phyloP scores from a whole-genome alignment of 2,113 vertebrate genomes.

The Mus pahari region DNA sequence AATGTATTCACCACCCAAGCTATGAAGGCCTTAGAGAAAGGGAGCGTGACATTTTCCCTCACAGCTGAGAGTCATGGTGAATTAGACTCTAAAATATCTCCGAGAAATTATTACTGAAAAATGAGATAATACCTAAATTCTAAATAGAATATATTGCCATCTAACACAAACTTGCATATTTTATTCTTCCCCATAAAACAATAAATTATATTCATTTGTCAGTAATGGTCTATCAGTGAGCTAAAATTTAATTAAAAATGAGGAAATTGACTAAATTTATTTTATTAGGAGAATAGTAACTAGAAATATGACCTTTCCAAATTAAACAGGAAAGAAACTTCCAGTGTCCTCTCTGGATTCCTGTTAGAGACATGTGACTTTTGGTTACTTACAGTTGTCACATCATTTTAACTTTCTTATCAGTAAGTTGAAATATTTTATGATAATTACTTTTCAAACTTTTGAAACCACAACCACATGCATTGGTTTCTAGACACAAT shows the following conservation, averaged over 20 bases:
- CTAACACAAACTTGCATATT: slow-evolving; percentile 63
- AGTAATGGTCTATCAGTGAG: slow-evolving; percentile 60
- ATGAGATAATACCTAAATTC: slow-evolving; percentile 41
- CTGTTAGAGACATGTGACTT: background rate
- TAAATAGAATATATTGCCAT: slow-evolving; percentile 51
- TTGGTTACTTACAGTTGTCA: slow-evolving; percentile 13
- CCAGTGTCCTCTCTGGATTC: slow-evolving; percentile 2
- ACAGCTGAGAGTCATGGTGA: slow-evolving; percentile 54
- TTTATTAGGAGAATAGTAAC: slow-evolving; percentile 57
- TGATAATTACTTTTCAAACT: background rate
- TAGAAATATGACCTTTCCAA: slow-evolving; percentile 65
- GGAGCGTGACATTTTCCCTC: slow-evolving; percentile 43
- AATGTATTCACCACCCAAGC: slow-evolving; percentile 46
- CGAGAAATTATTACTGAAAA: slow-evolving; percentile 72
- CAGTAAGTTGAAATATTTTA: slow-evolving; percentile 49
- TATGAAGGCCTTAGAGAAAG: slow-evolving; percentile 31
- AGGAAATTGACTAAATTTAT: slow-evolving; percentile 63
- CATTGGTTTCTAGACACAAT: background rate
- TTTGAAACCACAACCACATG: background rate
- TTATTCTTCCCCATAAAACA: slow-evolving; percentile 66
- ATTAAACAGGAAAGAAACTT: slow-evolving; percentile 37
- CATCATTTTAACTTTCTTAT: background rate
- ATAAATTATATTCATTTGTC: slow-evolving; percentile 65
- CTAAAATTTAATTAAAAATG: slow-evolving; percentile 76
- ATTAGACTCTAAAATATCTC: slow-evolving; percentile 59